These are phyloP conservation scores for Sinocyclocheilus anshuiensis DNA, from an alignment of 2,113 vertebrate genomes.

Conservation along the genomic window DNA sequence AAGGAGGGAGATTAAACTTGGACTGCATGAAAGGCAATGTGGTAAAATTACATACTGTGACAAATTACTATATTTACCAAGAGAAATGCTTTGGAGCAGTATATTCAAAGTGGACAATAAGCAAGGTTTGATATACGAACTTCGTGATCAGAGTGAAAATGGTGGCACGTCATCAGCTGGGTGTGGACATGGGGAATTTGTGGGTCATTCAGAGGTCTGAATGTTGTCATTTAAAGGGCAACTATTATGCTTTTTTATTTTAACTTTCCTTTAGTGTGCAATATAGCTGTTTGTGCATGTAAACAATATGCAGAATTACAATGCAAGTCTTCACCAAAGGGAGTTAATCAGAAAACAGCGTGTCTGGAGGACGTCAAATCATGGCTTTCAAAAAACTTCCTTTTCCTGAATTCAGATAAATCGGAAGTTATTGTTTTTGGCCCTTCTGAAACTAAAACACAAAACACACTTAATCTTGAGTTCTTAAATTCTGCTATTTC, in stretches of 20 bases:
- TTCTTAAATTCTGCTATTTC: too few species aligned
- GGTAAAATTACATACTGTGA: slow-evolving; percentile 25
- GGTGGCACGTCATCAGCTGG: neutral
- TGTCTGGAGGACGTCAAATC: too few species aligned
- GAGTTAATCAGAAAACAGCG: neutral
- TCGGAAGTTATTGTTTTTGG: too few species aligned
- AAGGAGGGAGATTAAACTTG: slow-evolving; percentile 29
- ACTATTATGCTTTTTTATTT: too few species aligned
- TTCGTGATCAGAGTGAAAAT: slow-evolving; percentile 11
- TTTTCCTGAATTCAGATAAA: too few species aligned
- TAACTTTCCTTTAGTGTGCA: too few species aligned
- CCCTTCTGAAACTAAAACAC: too few species aligned
- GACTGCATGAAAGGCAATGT: neutral
- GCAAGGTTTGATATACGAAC: neutral
- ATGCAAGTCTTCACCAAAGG: neutral
- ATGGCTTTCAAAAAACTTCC: too few species aligned
- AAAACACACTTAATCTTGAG: too few species aligned
- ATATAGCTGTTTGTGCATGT: neutral
- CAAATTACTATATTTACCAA: slow-evolving; percentile 28
- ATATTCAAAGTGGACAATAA: neutral
- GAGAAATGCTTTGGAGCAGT: neutral
- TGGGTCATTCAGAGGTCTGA: neutral
- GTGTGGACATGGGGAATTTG: neutral
- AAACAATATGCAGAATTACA: neutral
- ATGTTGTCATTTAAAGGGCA: neutral